Conservation (phyloP, 2,797 vertebrate genomes). For the Alosa sapidissima region DNA sequence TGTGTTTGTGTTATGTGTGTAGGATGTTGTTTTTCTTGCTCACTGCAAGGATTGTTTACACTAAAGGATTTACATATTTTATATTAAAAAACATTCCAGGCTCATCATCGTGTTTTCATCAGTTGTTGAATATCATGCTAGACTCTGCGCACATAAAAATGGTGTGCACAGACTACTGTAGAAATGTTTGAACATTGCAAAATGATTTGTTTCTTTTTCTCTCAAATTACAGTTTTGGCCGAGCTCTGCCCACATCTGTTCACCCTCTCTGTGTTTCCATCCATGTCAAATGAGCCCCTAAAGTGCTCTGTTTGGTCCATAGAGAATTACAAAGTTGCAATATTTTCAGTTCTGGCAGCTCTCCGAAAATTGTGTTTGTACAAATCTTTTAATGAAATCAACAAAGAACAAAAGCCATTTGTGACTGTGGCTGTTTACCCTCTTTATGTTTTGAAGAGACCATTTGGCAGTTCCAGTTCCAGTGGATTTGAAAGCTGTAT, state of each 20-base stretch:
- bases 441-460: neutral
- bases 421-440: slow-evolving; percentile 17
- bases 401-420: slow-evolving; percentile 20
- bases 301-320: neutral
- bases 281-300: neutral
- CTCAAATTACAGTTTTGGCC: neutral
- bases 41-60: neutral
- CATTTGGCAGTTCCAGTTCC: slow-evolving; percentile 9
- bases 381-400: slow-evolving; percentile 19
- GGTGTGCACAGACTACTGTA: neutral
- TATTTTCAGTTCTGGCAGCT: neutral
- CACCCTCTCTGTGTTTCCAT: neutral
- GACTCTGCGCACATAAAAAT: neutral
- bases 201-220: neutral
- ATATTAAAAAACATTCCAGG: slow-evolving; percentile 1
- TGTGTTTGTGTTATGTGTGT: neutral
- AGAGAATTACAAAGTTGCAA: slow-evolving; percentile 18
- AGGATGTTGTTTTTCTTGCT: neutral
- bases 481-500: slow-evolving; percentile 12
- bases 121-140: neutral
- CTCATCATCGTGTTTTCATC: neutral
- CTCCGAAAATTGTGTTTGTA: neutral
- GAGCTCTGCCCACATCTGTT: neutral
- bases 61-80: slow-evolving; percentile 20
- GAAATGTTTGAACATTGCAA: neutral